Base-by-base conservation (phyloP, 2,113 vertebrate species). In the Xenopus laevis region DNA sequence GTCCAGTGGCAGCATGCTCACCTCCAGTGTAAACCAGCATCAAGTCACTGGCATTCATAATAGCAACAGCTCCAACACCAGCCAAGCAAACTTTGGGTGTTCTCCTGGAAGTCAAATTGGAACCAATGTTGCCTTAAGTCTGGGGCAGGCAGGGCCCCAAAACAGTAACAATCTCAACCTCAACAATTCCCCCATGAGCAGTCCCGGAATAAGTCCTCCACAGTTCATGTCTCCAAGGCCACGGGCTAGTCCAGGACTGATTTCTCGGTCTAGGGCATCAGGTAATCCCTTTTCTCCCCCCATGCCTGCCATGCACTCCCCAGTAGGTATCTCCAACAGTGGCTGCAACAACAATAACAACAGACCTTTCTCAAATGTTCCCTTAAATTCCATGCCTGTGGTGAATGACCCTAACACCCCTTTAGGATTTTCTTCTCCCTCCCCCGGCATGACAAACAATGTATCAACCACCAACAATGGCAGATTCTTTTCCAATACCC, bases 181-280 rank as follows among this genome's bases (percentile, higher is more conserved):
- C 86, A 86, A 88, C 83, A 82, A 77, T 72, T 93, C 96, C 62
- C 90, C 95, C 70, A 82, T 97, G 87, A 91, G 90, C 78, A 94
- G 93, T 78, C 92, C 96, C 79, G 91, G 94, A 85, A 88, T 94
- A 62, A 84, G 93, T 84, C 89, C 94, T 75, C 88, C 95, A 62
- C 96, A 95, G 71, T 96, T 97, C 85, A 91, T 95, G 90, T 94
- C 95, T 8, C 93, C 94, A 1, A 90, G 93, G 86, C 92, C 92
- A 58, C 93, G 91, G 71, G 91, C 89, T 72, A 93, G 92, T 83
- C 94, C 96, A 7, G 94, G 93, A 23, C 79, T 91, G 72, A 87
- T 89, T 44, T 84, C 91, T 23, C 89, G 94, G 76, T 89, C 95
- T 45, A 86, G 93, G 45, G 84, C 87, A 40, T 87, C 93, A 27